Percentiles rank a stretch among this genome's conserved stretches.
phyloP scores from a whole-genome alignment of 1,140 invertebrate genomes.

The Penaeus indicus region DNA sequence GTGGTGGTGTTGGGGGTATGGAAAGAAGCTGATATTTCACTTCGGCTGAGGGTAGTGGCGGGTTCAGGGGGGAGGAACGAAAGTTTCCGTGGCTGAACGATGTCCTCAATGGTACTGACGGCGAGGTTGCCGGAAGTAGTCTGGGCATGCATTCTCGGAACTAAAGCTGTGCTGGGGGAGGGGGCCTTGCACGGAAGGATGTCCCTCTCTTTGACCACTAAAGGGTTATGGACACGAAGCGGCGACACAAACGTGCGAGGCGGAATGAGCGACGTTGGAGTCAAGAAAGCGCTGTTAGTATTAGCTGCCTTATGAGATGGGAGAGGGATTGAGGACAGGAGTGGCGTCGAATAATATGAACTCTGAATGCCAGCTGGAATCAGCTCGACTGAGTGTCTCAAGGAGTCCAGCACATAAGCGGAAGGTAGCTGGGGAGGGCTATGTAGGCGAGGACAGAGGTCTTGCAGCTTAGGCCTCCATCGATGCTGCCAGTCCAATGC shows the following conservation, averaged over 20 bases:
- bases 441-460: background rate
- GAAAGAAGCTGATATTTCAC: background rate
- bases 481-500: constrained; percentile 40
- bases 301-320: background rate
- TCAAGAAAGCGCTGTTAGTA: background rate
- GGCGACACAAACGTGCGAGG: background rate
- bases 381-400: too few species aligned
- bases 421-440: background rate
- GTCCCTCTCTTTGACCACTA: background rate
- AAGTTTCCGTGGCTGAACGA: constrained; percentile 4
- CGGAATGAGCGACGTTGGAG: background rate
- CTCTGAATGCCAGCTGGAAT: too few species aligned
- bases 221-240: background rate
- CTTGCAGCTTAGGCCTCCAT: constrained; percentile 42
- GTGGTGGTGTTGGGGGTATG: background rate
- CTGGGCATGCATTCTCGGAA: constrained; percentile 47
- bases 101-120: constrained; percentile 39
- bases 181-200: background rate
- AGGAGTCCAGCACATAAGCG: too few species aligned
- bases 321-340: background rate
- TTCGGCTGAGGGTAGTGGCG: too few species aligned
- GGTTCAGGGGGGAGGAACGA: background rate
- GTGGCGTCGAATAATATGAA: too few species aligned
- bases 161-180: background rate
- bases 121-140: constrained; percentile 19